These are phyloP conservation scores for Alcis repandata DNA, from an alignment of 2,888 invertebrate genomes.

Conservation along the genomic window DNA sequence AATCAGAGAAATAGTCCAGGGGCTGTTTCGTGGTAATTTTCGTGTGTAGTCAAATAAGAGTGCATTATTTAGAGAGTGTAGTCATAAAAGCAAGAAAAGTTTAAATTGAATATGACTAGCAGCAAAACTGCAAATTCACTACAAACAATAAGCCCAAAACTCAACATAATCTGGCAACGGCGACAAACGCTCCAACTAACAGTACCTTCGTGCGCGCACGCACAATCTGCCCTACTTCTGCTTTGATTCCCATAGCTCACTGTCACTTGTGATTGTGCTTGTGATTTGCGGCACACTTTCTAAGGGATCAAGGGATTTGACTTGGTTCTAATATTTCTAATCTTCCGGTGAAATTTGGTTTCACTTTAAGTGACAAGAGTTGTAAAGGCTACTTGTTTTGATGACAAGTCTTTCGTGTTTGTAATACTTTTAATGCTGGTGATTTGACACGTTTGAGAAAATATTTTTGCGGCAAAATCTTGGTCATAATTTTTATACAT, in stretches of 20 bases:
- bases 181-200: slow-evolving; percentile 40
- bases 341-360: slow-evolving; percentile 17
- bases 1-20: no score
- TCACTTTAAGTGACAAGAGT: slow-evolving; percentile 14
- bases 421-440: background rate
- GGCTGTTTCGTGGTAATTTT: no score
- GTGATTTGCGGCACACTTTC: slow-evolving; percentile 42
- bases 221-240: slow-evolving; percentile 56
- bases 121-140: slow-evolving; percentile 15
- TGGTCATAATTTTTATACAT: no score
- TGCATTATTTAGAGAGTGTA: background rate
- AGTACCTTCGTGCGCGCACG: slow-evolving; percentile 50
- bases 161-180: slow-evolving; percentile 19
- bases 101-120: background rate
- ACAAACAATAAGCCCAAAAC: slow-evolving; percentile 13
- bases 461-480: background rate
- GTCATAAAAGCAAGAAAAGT: background rate
- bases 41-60: no score
- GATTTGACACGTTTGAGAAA: background rate
- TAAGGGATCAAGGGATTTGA: slow-evolving; percentile 42
- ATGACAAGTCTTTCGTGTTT: background rate
- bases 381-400: slow-evolving; percentile 1
- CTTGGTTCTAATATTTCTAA: slow-evolving; percentile 22
- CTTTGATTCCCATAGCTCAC: slow-evolving; percentile 40
- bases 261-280: slow-evolving; percentile 48